phyloP scores from a whole-genome alignment of 2,888 invertebrate genomes.

The Drosophila barbarae region DNA sequence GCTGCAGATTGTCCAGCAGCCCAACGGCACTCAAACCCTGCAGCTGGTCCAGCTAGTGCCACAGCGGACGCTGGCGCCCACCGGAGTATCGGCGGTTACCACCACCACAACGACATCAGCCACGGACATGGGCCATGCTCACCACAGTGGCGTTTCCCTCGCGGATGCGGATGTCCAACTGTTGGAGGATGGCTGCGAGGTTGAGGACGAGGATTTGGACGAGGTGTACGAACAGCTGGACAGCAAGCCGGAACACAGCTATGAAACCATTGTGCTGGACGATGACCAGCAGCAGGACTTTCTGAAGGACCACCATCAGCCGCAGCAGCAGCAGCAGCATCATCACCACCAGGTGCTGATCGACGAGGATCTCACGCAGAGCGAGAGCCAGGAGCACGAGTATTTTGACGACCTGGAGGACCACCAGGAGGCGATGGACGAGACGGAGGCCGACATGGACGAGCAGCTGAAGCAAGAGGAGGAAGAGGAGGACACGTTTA shows the following conservation, averaged over 20 bases:
- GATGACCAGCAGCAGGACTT: constrained; percentile 73
- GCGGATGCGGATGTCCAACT: constrained; percentile 73
- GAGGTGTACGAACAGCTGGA: constrained; percentile 71
- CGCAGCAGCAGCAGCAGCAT: constrained; percentile 59
- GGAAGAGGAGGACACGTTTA: constrained; percentile 72
- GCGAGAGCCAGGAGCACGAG: constrained; percentile 72
- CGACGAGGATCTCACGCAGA: constrained; percentile 74
- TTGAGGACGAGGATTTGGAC: constrained; percentile 71
- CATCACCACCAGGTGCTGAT: constrained; percentile 71
- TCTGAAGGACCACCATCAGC: constrained; percentile 66
- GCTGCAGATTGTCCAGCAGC: constrained; percentile 79
- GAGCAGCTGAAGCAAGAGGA: constrained; percentile 65
- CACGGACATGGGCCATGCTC: constrained; percentile 57
- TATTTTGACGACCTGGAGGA: constrained; percentile 76
- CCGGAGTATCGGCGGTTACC: constrained; percentile 34
- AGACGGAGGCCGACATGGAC: constrained; percentile 53
- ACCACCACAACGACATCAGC: constrained; percentile 47
- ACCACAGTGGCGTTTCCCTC: constrained; percentile 46
- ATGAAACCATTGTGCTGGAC: constrained; percentile 76
- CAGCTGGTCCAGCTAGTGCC: constrained; percentile 74
- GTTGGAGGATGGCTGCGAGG: constrained; percentile 64
- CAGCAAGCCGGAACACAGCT: constrained; percentile 59
- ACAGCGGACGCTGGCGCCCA: constrained; percentile 56
- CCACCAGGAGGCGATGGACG: constrained; percentile 57
- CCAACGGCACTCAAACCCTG: constrained; percentile 77